Evolutionary conservation across 1,140 invertebrate genomes (phyloP).

Genomic region (Pogonus chalceus): DNA sequence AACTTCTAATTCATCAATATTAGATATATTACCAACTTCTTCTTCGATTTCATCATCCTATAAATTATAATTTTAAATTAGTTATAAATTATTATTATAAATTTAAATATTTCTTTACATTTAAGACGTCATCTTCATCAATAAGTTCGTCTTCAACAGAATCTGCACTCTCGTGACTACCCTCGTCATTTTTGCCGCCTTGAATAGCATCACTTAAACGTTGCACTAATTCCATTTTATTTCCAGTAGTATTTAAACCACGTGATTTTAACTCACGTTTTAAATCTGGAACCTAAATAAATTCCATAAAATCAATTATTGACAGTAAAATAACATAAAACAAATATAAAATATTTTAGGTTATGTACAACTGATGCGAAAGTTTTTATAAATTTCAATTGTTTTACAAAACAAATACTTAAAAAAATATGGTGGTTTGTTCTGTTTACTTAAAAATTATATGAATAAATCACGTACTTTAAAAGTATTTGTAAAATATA

Average conservation of each 20-base stretch:
- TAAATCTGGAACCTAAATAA: conserved; percentile 58
- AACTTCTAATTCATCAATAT: conserved; percentile 32
- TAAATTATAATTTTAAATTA: conserved; percentile 11
- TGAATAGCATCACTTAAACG: conserved; percentile 58
- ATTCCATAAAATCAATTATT: conserved; percentile 7
- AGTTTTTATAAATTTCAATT: conserved; percentile 8
- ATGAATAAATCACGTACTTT: no score
- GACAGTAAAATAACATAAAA: conserved; percentile 16
- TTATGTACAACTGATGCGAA: not conserved
- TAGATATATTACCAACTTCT: conserved; percentile 31
- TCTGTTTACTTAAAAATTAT: no score
- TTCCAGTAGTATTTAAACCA: conserved; percentile 60
- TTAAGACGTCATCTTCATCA: conserved; percentile 24
- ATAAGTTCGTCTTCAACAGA: conserved; percentile 44
- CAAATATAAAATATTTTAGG: not conserved
- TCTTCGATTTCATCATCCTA: conserved; percentile 22
- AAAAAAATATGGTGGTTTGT: no score
- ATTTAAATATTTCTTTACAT: conserved; percentile 9
- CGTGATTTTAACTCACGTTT: conserved; percentile 68
- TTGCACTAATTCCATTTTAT: conserved; percentile 69
- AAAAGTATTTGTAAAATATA: no score
- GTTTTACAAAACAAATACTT: conserved; percentile 7
- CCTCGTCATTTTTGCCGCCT: conserved; percentile 33
- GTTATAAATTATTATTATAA: not conserved
- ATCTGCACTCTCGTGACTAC: conserved; percentile 40